Base-by-base conservation (phyloP, 2,888 invertebrate species). In the Hypselothyrea guttata region DNA sequence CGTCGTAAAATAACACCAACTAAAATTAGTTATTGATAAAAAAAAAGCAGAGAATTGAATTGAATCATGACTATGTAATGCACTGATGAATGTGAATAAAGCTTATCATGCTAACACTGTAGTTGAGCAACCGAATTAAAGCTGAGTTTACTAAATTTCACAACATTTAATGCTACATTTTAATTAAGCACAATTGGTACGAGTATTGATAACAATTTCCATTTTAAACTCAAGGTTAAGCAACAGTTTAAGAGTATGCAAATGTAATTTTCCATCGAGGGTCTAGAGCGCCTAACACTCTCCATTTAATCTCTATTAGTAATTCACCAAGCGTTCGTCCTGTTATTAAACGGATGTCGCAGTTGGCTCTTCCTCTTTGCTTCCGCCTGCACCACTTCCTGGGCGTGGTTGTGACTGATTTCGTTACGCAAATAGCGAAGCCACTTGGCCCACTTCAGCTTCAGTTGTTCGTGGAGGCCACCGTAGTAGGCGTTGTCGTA, bases 401-500 rank as follows among this genome's bases (percentile, higher is more conserved):
- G 40, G 22, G 22, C 22, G 11, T 45, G 47, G n/a, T 48, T 52
- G 33, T 66, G 53, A 1, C 30, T 46, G 4, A 63, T 62, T 13
- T 63, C 65, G 37, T 75, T 73, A n/a, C 55, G 59, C 3, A 75
- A 48, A 9, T 71, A 81, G 4, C 61, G 48, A 28, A 58, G 28
- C 7, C 52, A 62, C 8, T 38, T 65, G 8, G 18, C 22, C 64
- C 72, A 69, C 8, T 55, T 58, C 0, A 28, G 3, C 7, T 62
- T 55, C 1, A 76, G 27, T 22, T 54, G 55, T 2, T 40, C 46
- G 2, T 51, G 35, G 2, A 86, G 31, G 8, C 74, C 49, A 1
- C 46, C 41, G 22, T 61, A 77, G 60, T 83, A 86, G 9, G 71
- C 41, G 53, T 88, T 75, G 48, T 87, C 81, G 22, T 88, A 82